Evolutionary conservation across 2,797 vertebrate species (phyloP), one percentile per base, ranked within the genome.

Genomic region (Zonotrichia albicollis): DNA sequence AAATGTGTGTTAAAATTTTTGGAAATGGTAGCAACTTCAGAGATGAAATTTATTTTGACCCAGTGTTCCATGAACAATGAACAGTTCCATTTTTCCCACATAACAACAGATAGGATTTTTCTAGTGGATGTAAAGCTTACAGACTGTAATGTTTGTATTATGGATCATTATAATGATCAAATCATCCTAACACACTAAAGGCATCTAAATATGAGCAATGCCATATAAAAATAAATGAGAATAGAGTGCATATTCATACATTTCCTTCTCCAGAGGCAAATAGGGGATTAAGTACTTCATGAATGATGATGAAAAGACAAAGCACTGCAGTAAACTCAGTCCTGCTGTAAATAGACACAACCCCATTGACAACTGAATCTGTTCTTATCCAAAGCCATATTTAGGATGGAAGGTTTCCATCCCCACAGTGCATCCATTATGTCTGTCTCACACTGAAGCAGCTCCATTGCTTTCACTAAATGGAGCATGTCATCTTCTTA

Each of bases 401-500:
- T 90, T 84, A 88, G 45, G 55, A 48, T 60, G 20, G 70, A 64
- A 51, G 26, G 17, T 70, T 67, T 93, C 71, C 68, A 84, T 77
- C 34, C 21, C 84, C 79, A 80, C 0, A 3, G n/a, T 61, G 12
- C 25, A 32, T 72, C 93, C 57, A 46, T 91, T 93, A n/a, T 3
- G 45, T 92, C 78, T 89, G 65, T 68, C 85, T 94, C 62, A 67
- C 54, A 48, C 68, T 89, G 42, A 89, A 91, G 53, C 42, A 94
- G 40, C 26, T 89, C 61, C 58, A 92, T 75, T 87, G 58, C 81
- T 92, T 87, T 87, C 81, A 78, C 43, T 89, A 93, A 95, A 92
- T 87, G 72, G 68, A 87, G 84, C 68, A 61, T 93, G 42, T 27
- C 2, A 58, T 87, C 85, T 92, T 77, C 75, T 93, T 68, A 80